Evolutionary conservation across 2,888 invertebrate species (phyloP), one percentile per base, ranked within the genome.

Genomic region (Pollenia angustigena): DNA sequence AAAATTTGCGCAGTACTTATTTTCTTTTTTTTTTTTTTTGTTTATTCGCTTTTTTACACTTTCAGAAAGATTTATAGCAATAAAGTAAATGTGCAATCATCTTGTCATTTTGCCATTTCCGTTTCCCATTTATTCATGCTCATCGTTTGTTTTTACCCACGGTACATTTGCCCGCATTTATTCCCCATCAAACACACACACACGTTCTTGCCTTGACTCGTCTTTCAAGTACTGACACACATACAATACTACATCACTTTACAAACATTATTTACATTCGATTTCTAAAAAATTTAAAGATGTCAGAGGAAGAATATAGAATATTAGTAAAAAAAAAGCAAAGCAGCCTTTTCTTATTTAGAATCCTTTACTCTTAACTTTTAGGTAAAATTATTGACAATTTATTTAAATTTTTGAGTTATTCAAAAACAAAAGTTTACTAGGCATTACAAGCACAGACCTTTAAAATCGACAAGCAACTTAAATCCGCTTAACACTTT

Each of bases 81-180:
- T 87, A 81, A 82, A 85, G 23, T 83, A 82, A 83, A 87, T 87
- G 80, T 82, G 75, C 82, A 80, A 80, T 82, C 87, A 83, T 85
- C 79, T 81, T 87, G 85, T 69, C 85, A 83, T 85, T 85, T 76
- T 85, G 74, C 69, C 85, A 87, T 84, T 80, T 84, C 85, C 84
- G 69, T 71, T 68, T 85, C 81, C 78, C 62, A 71, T 85, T 79
- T 66, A 78, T 68, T 79, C 78, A 66, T 79, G 64, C 79, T 85
- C 79, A 69, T 75, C 74, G 75, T 87, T 87, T 85, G 78, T 85
- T 81, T 81, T n/a, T n/a, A n/a, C n/a, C n/a, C n/a, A n/a, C 85
- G 75, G 68, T 68, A 74, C 84, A 79, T 79, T 78, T 85, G 75
- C 48, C 50, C 75, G 48, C 85, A 80, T 76, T 81, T 81, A 76